phyloP scores from a whole-genome alignment of 2,888 invertebrate species.

The Dascillus cervinus region DNA sequence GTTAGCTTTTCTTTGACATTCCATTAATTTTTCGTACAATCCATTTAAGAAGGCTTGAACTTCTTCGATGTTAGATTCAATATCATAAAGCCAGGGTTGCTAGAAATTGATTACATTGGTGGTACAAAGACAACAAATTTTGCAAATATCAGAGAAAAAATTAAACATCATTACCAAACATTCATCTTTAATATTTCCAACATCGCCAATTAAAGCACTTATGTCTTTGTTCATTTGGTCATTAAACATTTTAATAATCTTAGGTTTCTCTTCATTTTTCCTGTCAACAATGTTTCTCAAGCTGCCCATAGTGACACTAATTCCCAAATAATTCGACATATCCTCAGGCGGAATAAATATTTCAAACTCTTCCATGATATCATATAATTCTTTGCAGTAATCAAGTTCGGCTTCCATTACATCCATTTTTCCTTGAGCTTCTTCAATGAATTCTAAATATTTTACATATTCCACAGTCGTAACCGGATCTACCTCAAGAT shows the following conservation, averaged over 20 bases:
- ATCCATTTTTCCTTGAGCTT: constrained; percentile 57
- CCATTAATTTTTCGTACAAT: constrained; percentile 54
- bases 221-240: constrained; percentile 73
- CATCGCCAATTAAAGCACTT: constrained; percentile 60
- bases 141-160: not conserved
- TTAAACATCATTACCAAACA: constrained; percentile 50
- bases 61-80: constrained; percentile 59
- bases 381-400: constrained; percentile 75
- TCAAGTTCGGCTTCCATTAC: constrained; percentile 65
- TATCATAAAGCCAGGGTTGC: constrained; percentile 69
- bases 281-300: constrained; percentile 64
- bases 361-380: constrained; percentile 72
- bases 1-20: constrained; percentile 59
- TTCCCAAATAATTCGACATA: constrained; percentile 53
- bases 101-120: constrained; percentile 35
- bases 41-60: constrained; percentile 58
- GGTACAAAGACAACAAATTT: constrained; percentile 1
- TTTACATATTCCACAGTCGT: constrained; percentile 66
- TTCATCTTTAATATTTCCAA: constrained; percentile 65
- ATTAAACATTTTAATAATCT: constrained; percentile 63
- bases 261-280: constrained; percentile 58
- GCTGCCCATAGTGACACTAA: constrained; percentile 54
- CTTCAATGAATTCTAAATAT: constrained; percentile 63
- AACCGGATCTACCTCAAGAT: constrained; percentile 56
- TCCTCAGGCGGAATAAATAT: constrained; percentile 69